Percentiles rank a stretch among this genome's conserved stretches.
These are phyloP conservation scores for Ascidia mentula DNA, from an alignment of 23 tunicate species.

Conservation along the genomic window DNA sequence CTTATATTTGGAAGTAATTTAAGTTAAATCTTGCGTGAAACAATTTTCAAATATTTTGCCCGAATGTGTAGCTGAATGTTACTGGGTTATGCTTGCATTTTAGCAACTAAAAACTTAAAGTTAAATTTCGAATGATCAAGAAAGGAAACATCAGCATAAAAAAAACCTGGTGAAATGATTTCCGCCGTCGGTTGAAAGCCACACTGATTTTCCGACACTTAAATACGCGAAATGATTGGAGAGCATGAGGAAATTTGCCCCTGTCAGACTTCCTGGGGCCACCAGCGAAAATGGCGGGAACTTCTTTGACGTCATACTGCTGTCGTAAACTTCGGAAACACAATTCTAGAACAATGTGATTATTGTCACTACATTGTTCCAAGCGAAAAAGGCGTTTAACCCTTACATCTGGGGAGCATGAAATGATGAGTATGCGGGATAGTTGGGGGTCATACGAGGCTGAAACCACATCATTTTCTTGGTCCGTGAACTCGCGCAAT, in stretches of 20 bases:
- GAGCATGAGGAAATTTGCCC: neutral
- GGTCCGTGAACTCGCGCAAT: neutral
- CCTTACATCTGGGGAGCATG: slow-evolving; percentile 5
- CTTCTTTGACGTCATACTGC: neutral
- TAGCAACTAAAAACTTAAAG: no score
- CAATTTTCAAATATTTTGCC: no score
- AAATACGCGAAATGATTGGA: neutral
- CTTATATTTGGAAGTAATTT: no score
- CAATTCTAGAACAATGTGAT: neutral
- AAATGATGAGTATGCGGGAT: neutral
- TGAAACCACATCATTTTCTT: neutral
- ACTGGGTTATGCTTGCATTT: no score
- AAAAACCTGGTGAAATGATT: neutral
- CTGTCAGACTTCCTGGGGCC: neutral
- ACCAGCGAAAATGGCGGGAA: neutral
- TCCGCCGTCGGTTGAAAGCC: neutral
- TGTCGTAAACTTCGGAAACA: neutral
- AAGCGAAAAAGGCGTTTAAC: no score
- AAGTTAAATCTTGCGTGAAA: no score
- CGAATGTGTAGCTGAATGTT: no score
- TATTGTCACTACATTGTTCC: neutral
- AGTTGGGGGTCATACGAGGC: neutral
- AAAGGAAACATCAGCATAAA: no score
- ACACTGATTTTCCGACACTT: neutral
- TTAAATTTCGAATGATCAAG: no score